phyloP scores from a whole-genome alignment of 2,113 vertebrate species.

The Illadopsis cleaveri region DNA sequence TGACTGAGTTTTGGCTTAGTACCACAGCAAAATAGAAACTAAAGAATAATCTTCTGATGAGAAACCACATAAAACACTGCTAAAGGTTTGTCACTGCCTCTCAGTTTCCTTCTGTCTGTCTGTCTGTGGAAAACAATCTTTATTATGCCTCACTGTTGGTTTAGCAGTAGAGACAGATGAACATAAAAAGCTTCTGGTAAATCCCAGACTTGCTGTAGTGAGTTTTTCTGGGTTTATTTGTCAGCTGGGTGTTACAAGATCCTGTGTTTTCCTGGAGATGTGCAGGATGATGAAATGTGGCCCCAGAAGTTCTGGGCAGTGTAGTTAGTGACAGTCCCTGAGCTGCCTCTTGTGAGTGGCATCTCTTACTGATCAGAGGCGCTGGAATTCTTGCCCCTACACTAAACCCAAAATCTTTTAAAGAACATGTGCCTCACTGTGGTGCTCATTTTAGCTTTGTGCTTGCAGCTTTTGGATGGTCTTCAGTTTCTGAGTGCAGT shows the following conservation, averaged over 20 bases:
- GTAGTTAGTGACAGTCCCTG: neutral
- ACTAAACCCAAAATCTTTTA: neutral
- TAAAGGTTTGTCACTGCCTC: neutral
- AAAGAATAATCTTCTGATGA: neutral
- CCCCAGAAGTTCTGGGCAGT: neutral
- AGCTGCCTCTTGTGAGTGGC: neutral
- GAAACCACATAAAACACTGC: conserved; percentile 11
- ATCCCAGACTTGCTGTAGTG: neutral
- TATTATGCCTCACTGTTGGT: neutral
- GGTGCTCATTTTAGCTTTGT: neutral
- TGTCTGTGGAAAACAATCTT: neutral
- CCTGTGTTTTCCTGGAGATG: neutral
- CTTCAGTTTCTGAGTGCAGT: neutral
- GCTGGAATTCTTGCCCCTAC: neutral
- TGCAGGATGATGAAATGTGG: neutral
- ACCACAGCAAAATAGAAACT: neutral
- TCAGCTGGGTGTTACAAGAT: neutral
- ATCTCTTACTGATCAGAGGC: neutral
- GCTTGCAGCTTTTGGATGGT: neutral
- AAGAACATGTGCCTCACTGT: neutral
- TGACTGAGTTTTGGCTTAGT: neutral
- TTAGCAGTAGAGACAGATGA: neutral
- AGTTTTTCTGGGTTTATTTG: neutral
- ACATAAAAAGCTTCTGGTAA: neutral
- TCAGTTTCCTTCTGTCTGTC: neutral